phyloP scores from a whole-genome alignment of 2,888 invertebrate genomes.

The Linnaemya vulpina region DNA sequence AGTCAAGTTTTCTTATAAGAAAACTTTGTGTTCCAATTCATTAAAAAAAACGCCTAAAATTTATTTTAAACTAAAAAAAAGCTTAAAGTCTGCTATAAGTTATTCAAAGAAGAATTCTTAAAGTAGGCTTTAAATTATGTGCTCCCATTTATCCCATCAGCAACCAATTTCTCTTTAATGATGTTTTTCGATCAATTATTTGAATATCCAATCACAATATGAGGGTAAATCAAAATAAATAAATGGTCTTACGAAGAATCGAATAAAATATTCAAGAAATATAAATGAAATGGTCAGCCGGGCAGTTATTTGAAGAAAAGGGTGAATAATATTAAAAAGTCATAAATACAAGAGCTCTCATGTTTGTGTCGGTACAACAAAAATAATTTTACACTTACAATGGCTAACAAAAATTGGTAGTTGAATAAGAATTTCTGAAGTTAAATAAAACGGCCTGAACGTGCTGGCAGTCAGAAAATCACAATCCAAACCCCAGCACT shows the following conservation, averaged over 20 bases:
- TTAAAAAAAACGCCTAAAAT: too few species aligned
- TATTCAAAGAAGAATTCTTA: too few species aligned
- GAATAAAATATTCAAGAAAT: neutral
- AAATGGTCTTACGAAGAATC: neutral
- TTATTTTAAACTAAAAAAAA: too few species aligned
- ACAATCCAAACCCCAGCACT: neutral
- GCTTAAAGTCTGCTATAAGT: too few species aligned
- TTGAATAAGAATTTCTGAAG: neutral
- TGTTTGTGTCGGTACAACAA: neutral
- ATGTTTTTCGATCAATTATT: too few species aligned
- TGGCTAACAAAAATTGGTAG: neutral
- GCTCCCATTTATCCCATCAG: too few species aligned
- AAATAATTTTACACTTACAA: neutral
- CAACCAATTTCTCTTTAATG: too few species aligned
- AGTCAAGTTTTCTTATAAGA: too few species aligned
- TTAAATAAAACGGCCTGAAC: neutral
- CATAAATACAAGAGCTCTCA: neutral
- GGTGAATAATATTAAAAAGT: constrained; percentile 25
- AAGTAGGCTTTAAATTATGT: too few species aligned
- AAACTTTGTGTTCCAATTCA: too few species aligned
- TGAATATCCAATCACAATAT: neutral
- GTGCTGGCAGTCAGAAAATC: too few species aligned
- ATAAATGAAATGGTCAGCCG: constrained; percentile 30
- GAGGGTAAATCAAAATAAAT: constrained; percentile 34
- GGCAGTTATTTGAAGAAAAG: neutral